Conservation (phyloP, 2,113 vertebrate genomes). For the Peromyscus polionotus region DNA sequence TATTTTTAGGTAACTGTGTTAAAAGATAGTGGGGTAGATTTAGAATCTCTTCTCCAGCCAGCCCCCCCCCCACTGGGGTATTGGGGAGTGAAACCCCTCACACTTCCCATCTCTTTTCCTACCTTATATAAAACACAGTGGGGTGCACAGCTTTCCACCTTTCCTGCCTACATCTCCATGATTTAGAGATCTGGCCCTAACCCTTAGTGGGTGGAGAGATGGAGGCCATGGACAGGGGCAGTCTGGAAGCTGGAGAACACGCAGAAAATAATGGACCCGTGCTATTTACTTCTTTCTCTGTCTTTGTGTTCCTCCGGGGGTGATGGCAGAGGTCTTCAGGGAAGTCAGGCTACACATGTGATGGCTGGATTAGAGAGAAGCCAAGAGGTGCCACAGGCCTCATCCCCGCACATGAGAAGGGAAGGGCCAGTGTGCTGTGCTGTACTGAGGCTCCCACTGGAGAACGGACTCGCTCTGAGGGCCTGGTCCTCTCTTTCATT, state of each 20-base stretch:
- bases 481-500: conserved; percentile 57
- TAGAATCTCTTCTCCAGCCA: neutral
- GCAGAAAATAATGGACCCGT: neutral
- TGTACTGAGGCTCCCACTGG: conserved; percentile 22
- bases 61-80: no score
- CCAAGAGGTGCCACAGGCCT: no score
- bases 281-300: neutral
- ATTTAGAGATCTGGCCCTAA: neutral
- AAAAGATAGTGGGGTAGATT: neutral
- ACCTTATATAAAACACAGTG: neutral
- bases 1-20: neutral
- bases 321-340: neutral
- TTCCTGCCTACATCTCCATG: rapidly evolving
- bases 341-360: neutral
- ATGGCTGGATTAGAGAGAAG: no score
- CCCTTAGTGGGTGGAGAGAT: no score
- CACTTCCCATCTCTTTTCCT: neutral
- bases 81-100: neutral
- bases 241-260: neutral
- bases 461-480: conserved; percentile 62
- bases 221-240: neutral
- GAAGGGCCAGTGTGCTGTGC: neutral
- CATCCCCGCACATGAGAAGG: neutral
- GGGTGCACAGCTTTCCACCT: no score
- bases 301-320: neutral